Conservation (phyloP, 2,113 vertebrate species). For the Athene cunicularia region DNA sequence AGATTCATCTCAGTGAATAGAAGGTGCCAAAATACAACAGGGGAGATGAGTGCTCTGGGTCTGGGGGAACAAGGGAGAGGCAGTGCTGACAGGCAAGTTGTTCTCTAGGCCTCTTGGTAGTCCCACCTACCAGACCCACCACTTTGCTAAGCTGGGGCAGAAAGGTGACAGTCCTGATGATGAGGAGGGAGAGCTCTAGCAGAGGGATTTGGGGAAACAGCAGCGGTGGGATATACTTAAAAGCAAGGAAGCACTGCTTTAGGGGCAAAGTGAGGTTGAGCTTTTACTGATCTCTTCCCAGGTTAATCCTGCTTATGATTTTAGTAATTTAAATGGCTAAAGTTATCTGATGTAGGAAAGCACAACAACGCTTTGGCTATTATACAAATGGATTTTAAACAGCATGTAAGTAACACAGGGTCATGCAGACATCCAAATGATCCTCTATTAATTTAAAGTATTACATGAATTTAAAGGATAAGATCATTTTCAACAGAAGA, state of each 20-base stretch:
- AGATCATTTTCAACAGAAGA: conserved; percentile 16
- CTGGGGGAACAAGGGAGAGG: neutral
- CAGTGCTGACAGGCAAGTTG: neutral
- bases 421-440: neutral
- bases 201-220: neutral
- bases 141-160: neutral
- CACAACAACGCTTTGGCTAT: neutral
- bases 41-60: neutral
- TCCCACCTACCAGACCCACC: neutral
- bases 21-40: neutral
- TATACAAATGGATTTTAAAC: conserved; percentile 9
- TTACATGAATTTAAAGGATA: neutral
- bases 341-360: conserved; percentile 9
- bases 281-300: neutral
- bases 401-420: neutral
- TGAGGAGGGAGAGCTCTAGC: neutral
- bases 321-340: conserved; percentile 1
- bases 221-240: neutral
- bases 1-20: neutral
- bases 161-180: neutral
- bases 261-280: conserved; percentile 6
- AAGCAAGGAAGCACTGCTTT: neutral
- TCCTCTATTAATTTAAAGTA: neutral
- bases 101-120: neutral
- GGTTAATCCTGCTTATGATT: conserved; percentile 32